Percentiles rank a stretch among this genome's conserved stretches.
Conservation (phyloP, 2,113 vertebrate species). For the Sorex fumeus region DNA sequence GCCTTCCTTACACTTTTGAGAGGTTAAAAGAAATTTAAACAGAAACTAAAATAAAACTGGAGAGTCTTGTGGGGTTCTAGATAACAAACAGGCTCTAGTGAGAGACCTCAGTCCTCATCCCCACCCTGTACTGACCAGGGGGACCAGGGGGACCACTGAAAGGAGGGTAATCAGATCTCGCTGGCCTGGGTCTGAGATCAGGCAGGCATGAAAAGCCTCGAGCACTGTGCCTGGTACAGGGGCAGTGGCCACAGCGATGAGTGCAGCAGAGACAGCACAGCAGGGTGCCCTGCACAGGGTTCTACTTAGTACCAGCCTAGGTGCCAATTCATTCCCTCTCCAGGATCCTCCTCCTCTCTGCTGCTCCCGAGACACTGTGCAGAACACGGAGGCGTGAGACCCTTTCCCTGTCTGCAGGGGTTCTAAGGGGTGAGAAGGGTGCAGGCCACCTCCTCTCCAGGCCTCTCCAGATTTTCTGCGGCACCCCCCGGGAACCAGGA, state of each 20-base stretch:
- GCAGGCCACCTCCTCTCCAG: background rate
- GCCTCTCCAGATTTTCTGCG: background rate
- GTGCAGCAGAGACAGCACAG: background rate
- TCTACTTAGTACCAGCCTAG: background rate
- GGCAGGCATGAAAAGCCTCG: background rate
- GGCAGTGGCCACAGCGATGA: background rate
- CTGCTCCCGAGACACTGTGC: background rate
- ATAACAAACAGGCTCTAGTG: background rate
- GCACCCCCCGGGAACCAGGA: background rate
- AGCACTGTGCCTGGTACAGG: background rate
- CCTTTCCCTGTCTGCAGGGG: rapidly evolving
- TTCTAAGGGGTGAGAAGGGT: background rate
- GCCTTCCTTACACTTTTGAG: background rate
- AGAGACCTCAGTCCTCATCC: background rate
- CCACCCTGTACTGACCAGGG: background rate
- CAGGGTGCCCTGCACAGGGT: background rate
- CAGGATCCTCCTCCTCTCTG: background rate
- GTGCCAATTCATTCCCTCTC: background rate
- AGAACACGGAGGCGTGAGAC: background rate
- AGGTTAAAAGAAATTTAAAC: background rate
- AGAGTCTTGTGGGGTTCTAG: background rate
- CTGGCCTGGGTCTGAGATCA: background rate
- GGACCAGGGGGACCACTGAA: background rate
- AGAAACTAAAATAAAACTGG: background rate
- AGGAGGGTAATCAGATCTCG: background rate